phyloP scores from a whole-genome alignment of 2,888 invertebrate genomes.

The Parochlus steinenii region DNA sequence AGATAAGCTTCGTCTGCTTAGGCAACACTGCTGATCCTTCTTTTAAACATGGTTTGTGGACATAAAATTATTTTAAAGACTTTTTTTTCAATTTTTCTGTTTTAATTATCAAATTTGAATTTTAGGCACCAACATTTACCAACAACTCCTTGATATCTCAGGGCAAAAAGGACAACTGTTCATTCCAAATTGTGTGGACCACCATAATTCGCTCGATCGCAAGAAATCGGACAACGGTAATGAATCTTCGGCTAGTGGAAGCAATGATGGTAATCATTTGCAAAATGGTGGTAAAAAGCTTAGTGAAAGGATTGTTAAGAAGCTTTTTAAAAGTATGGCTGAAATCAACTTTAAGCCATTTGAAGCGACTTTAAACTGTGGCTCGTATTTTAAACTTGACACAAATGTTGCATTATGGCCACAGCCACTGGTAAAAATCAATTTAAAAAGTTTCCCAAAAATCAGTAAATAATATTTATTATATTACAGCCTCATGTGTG shows the following conservation, averaged over 20 bases:
- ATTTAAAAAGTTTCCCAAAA: slow-evolving; percentile 5
- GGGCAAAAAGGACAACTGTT: slow-evolving; percentile 45
- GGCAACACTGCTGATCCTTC: slow-evolving; percentile 8
- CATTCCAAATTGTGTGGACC: slow-evolving; percentile 35
- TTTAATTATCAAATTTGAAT: neutral
- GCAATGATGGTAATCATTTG: neutral
- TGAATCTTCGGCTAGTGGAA: slow-evolving; percentile 9
- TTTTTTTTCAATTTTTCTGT: neutral
- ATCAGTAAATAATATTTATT: slow-evolving; percentile 9
- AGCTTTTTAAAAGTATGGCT: slow-evolving; percentile 47
- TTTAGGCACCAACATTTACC: slow-evolving; percentile 35
- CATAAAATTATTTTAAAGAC: slow-evolving; percentile 1
- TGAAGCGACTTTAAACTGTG: slow-evolving; percentile 54
- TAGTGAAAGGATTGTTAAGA: slow-evolving; percentile 28
- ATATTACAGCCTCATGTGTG: slow-evolving; percentile 22
- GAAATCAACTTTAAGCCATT: slow-evolving; percentile 58
- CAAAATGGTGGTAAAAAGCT: too few relatives aligned
- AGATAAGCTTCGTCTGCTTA: slow-evolving; percentile 6
- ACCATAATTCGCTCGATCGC: slow-evolving; percentile 1
- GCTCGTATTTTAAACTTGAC: slow-evolving; percentile 41
- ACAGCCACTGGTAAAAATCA: slow-evolving; percentile 45
- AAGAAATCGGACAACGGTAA: neutral
- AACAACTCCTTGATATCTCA: slow-evolving; percentile 62
- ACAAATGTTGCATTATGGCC: slow-evolving; percentile 58
- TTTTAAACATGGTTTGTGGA: slow-evolving; percentile 11